Base-by-base conservation (phyloP, 1,140 invertebrate genomes). In the Leptoteleia sp. region DNA sequence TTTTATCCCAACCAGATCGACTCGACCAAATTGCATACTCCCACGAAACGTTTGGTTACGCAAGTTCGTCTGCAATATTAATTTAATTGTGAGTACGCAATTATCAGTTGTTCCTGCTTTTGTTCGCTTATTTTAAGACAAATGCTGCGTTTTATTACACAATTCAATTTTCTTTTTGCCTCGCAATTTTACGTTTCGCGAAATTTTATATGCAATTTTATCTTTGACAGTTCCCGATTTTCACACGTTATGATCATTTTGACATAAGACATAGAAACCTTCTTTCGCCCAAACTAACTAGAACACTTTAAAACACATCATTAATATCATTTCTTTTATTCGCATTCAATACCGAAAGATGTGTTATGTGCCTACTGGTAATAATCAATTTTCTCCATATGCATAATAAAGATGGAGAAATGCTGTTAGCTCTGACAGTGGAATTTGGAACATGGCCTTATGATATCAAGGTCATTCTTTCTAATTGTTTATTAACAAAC, bases 361-460 rank as follows among this genome's bases (percentile, higher is more conserved):
- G 38, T 59, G 6, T 31, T 29, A 48, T 38, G 9, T 40, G 33
- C 11, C 6, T 8, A 13, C 40, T 45, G n/a, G 40, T 8, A 1
- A 16, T 54, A 43, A 22, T 52, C 45, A 52, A 65, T 35, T 78
- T 78, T 67, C 76, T 78, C 76, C 62, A 65, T 78, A 67, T 67
- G 61, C 25, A 59, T 15, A 54, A 67, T 52, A 78, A 71, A 67
- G 61, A 72, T 64, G 67, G 67, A 67, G 54, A 72, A 79, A 62
- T 67, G 73, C 57, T 75, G 73, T 76, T 61, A 71, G 57, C 29
- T 61, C 47, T 79, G 54, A 68, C 47, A 72, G 62, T 73, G 76
- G 76, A 79, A 79, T 79, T 79, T 79, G 76, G 76, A 79, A 73
- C 61, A 62, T 79, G 42, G 47, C n/a, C 67, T 48, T 72, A 43